Evolutionary conservation across 2,888 invertebrate species (phyloP).

Genomic region (Lepidonotus clava): DNA sequence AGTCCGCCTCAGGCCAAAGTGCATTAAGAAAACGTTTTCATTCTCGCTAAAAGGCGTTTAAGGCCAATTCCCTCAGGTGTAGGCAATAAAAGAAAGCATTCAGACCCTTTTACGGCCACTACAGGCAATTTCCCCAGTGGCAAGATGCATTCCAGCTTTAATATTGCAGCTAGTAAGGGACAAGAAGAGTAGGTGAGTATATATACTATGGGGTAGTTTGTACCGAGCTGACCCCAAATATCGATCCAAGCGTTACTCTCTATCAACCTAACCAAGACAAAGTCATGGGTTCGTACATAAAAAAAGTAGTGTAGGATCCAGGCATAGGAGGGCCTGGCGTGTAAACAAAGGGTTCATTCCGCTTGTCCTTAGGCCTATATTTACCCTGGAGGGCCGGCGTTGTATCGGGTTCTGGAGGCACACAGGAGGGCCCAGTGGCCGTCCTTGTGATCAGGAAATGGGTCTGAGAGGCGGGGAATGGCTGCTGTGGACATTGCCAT

Average conservation of each 20-base stretch:
- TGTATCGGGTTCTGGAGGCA: neutral
- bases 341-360: too few species aligned
- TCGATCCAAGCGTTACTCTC: neutral
- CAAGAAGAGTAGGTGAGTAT: neutral
- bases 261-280: neutral
- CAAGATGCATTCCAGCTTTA: too few species aligned
- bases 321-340: too few species aligned
- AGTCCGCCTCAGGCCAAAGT: neutral
- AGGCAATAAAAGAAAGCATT: too few species aligned
- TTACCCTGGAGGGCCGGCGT: neutral
- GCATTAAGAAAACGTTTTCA: neutral
- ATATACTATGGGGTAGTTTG: neutral
- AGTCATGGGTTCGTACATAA: neutral
- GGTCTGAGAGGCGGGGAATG: neutral
- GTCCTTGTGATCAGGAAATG: neutral
- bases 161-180: neutral
- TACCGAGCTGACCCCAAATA: conserved; percentile 3
- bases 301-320: neutral
- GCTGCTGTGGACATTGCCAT: neutral
- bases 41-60: neutral
- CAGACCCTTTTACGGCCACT: too few species aligned
- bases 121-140: too few species aligned
- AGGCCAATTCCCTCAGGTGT: neutral
- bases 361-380: neutral
- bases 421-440: neutral